These are phyloP conservation scores for Tribolium madens DNA, from an alignment of 1,140 invertebrate genomes.

Conservation along the genomic window DNA sequence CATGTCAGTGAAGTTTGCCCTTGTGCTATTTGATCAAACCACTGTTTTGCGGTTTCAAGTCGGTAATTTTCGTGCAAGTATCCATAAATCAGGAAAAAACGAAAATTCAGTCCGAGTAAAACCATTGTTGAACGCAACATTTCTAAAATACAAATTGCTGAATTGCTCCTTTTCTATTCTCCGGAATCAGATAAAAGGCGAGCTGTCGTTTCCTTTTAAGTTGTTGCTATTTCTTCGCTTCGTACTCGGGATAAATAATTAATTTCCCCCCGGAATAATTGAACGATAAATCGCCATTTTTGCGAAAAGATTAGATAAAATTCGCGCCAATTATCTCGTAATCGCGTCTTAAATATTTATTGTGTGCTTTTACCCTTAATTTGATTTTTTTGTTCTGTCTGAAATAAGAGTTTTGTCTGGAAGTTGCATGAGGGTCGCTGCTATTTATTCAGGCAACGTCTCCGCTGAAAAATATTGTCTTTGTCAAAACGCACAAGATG, in stretches of 20 bases:
- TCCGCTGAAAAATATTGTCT: constrained; percentile 29
- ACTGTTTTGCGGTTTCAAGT: not conserved
- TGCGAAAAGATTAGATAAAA: constrained; percentile 6
- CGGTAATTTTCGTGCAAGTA: constrained; percentile 11
- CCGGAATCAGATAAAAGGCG: constrained; percentile 34
- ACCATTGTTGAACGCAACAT: constrained; percentile 33
- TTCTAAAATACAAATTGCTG: constrained; percentile 36
- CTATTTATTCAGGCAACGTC: constrained; percentile 17
- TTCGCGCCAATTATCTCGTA: constrained; percentile 13
- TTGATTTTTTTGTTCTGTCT: constrained; percentile 9
- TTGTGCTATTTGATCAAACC: not conserved
- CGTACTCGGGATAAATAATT: constrained; percentile 8
- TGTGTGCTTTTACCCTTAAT: not conserved
- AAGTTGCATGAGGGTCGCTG: constrained; percentile 29
- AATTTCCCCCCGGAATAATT: constrained; percentile 12
- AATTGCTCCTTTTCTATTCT: constrained; percentile 37
- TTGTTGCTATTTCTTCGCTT: constrained; percentile 28
- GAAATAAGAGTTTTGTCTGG: not conserved
- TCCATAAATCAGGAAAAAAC: constrained; percentile 28
- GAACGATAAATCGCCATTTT: constrained; percentile 30
- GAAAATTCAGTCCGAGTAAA: constrained; percentile 23
- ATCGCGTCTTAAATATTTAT: constrained; percentile 30
- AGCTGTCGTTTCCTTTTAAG: constrained; percentile 31
- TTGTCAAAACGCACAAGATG: constrained; percentile 38
- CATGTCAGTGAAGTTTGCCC: not conserved